These are phyloP conservation scores for Agrochola lychnidis DNA, from an alignment of 2,888 invertebrate genomes.

Conservation along the genomic window DNA sequence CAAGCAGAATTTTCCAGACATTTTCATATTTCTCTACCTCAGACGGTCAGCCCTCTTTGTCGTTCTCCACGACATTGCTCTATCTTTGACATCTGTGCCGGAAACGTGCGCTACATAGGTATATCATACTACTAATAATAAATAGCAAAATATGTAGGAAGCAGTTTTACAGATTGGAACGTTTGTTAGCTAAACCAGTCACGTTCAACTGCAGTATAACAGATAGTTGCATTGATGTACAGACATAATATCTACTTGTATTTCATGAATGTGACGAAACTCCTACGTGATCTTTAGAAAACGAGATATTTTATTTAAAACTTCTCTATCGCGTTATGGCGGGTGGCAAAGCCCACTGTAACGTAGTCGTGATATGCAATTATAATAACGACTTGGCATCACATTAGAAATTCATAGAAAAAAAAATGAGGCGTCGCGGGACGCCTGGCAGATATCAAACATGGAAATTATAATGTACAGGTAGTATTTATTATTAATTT, in stretches of 20 bases:
- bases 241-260: background rate
- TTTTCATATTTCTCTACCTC: constrained; percentile 25
- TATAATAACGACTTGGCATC: background rate
- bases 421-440: too few species aligned
- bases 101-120: background rate
- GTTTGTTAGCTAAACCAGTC: constrained; percentile 3
- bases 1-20: constrained; percentile 11
- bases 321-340: background rate
- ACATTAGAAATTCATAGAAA: background rate
- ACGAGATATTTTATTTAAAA: background rate
- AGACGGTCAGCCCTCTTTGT: constrained; percentile 1
- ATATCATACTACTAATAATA: constrained; percentile 7
- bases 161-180: constrained; percentile 7
- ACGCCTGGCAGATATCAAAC: too few species aligned
- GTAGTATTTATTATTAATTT: too few species aligned
- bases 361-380: background rate
- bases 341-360: background rate
- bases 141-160: constrained; percentile 2
- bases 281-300: background rate
- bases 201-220: background rate
- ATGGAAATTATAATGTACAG: too few species aligned
- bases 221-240: background rate
- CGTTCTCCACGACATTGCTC: background rate
- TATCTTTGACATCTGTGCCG: constrained; percentile 27
- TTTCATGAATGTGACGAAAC: background rate